phyloP scores from a whole-genome alignment of 2,888 invertebrate genomes.

The Hydrotaea diabolus region DNA sequence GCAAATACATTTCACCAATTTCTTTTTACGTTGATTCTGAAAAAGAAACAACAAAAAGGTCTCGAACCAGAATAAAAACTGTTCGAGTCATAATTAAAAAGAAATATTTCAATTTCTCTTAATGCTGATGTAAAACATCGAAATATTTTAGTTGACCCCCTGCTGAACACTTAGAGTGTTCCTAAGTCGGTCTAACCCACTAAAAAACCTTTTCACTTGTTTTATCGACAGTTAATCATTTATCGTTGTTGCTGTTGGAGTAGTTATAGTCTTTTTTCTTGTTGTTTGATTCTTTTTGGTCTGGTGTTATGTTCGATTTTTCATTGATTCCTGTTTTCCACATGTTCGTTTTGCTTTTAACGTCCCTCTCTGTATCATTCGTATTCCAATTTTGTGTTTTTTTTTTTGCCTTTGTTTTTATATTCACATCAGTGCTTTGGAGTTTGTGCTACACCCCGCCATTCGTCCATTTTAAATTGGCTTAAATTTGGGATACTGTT shows the following conservation, averaged over 20 bases:
- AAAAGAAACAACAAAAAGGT: too few species aligned
- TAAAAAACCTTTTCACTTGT: not conserved
- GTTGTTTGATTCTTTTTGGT: not conserved
- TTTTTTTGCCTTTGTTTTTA: not conserved
- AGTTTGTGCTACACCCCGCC: not conserved
- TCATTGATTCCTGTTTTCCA: slow-evolving; percentile 7
- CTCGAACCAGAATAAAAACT: too few species aligned
- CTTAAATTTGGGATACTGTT: slow-evolving; percentile 10
- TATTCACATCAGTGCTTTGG: slow-evolving; percentile 14
- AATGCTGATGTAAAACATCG: too few species aligned
- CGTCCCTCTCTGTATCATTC: not conserved
- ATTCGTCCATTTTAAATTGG: slow-evolving; percentile 10
- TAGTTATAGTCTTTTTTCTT: not conserved
- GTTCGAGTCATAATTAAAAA: too few species aligned
- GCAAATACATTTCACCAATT: too few species aligned
- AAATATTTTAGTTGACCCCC: too few species aligned
- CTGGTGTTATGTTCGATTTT: slow-evolving; percentile 8
- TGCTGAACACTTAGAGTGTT: not conserved
- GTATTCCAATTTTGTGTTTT: not conserved
- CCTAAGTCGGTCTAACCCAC: too few species aligned
- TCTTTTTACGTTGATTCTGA: too few species aligned
- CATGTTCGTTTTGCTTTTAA: not conserved
- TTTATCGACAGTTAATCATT: slow-evolving; percentile 51
- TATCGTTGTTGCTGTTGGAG: not conserved
- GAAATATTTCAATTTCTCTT: too few species aligned